phyloP scores from a whole-genome alignment of 2,797 vertebrate genomes.

The Ctenopoma multispine region DNA sequence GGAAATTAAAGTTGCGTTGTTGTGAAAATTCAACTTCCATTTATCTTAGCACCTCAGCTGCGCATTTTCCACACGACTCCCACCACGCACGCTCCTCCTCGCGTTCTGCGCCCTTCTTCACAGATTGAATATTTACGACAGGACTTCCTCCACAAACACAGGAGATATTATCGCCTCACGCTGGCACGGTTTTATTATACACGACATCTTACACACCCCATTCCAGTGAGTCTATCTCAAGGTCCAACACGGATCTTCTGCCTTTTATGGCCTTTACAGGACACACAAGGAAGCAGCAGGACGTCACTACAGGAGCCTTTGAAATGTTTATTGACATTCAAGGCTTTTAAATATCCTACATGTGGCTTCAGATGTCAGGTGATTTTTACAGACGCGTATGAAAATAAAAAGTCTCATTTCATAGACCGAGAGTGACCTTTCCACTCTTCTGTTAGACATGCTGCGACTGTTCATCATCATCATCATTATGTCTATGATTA shows the following conservation, averaged over 20 bases:
- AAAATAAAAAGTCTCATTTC: constrained; percentile 30
- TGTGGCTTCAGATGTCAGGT: constrained; percentile 20
- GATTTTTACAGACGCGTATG: background rate
- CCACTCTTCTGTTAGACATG: constrained; percentile 13
- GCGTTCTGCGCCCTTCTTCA: too few species aligned
- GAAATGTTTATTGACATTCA: constrained; percentile 32
- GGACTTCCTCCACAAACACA: constrained; percentile 6
- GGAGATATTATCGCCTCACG: constrained; percentile 2
- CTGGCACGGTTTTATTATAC: constrained; percentile 22
- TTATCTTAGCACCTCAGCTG: constrained; percentile 25
- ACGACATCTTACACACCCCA: constrained; percentile 26
- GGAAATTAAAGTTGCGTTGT: constrained; percentile 45
- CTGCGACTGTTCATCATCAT: constrained; percentile 19
- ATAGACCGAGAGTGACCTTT: constrained; percentile 7
- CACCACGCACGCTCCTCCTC: background rate
- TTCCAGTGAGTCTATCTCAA: constrained; percentile 59
- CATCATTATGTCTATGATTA: constrained; percentile 8
- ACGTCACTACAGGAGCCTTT: constrained; percentile 23
- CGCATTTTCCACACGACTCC: constrained; percentile 26
- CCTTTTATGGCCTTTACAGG: constrained; percentile 65
- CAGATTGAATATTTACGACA: too few species aligned
- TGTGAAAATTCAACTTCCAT: constrained; percentile 45
- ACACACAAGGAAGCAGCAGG: constrained; percentile 20
- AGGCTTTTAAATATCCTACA: constrained; percentile 39
- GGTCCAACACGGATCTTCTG: constrained; percentile 54